Evolutionary conservation across 2,797 vertebrate species (phyloP), one percentile per base, ranked within the genome.

Genomic region (Moxostoma hubbsi): DNA sequence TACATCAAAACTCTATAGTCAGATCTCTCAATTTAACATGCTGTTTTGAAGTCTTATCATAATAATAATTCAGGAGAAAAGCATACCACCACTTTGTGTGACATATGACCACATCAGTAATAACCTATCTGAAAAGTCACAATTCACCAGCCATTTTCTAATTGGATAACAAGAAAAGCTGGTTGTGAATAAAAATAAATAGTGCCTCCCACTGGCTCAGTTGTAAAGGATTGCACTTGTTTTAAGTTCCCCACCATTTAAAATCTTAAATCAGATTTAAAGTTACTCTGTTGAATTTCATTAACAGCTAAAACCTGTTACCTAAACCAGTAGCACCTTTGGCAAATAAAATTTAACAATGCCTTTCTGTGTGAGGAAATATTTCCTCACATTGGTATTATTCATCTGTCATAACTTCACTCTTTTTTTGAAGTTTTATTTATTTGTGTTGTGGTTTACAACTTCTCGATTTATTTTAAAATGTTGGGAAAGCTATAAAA

Each of bases 401-500:
- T 64, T 64, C 24, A 54, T 61, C 67, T 47, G 49, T 81, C 65
- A 46, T 75, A 75, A 71, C 45, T 64, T 54, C 18, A 66, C 43
- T 15, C 9, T 66, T 69, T 24, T 59, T 49, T 54, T 61, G 2
- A 62, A 50, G 67, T 66, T 58, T 54, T 12, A 10, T 77, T 59
- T 64, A 51, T 79, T 82, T 80, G 70, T 84, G 80, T 87, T 81
- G 88, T 82, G 85, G 88, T 90, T 89, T 89, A 88, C 86, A 86
- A 89, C 80, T 89, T 74, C 75, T 90, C 91, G 89, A 92, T 91
- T 93, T 91, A 91, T 93, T 91, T 91, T 85, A 85, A 90, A 86
- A 89, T 79, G 51, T 89, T 83, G 78, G 79, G 80, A 85, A 89
- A 88, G 80, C 75, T 83, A 84, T 73, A 61, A 85, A 90, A 72